phyloP scores from a whole-genome alignment of 2,113 vertebrate genomes.

The Gavialis gangeticus region DNA sequence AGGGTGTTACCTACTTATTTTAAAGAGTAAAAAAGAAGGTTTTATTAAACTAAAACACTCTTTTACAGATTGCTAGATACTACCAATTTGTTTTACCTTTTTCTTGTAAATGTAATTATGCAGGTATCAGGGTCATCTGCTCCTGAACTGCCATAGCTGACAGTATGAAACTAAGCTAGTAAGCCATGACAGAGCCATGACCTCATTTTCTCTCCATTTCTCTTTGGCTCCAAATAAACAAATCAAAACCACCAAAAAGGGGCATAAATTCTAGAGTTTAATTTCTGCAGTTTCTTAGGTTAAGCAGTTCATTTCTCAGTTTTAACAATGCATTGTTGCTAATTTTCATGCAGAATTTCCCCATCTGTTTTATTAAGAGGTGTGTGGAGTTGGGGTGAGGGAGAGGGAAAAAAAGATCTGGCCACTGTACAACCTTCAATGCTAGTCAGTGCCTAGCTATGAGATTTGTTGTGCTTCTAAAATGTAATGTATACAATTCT shows the following conservation, averaged over 20 bases:
- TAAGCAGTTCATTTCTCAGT: neutral
- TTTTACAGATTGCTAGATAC: neutral
- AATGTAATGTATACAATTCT: neutral
- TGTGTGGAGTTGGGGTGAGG: neutral
- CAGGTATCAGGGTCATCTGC: neutral
- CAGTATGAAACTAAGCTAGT: neutral
- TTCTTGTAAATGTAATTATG: neutral
- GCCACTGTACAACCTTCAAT: neutral
- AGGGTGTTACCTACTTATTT: neutral
- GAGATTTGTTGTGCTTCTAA: neutral
- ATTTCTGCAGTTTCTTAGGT: neutral
- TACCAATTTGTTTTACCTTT: neutral
- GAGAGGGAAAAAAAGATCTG: neutral
- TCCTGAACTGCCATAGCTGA: neutral
- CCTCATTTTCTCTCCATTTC: neutral
- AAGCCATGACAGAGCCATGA: neutral
- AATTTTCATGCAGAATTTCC: neutral
- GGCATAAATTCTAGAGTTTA: neutral
- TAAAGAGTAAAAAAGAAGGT: neutral
- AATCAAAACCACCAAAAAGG: neutral
- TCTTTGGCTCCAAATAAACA: neutral
- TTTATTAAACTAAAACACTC: neutral
- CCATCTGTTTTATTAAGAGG: neutral
- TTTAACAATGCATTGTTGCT: neutral
- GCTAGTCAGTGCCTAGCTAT: neutral